A percentile compares a stretch with the other conserved stretches of the same genome.
Evolutionary conservation across 2,797 vertebrate genomes (phyloP).

Genomic region (Diplodus sargus): DNA sequence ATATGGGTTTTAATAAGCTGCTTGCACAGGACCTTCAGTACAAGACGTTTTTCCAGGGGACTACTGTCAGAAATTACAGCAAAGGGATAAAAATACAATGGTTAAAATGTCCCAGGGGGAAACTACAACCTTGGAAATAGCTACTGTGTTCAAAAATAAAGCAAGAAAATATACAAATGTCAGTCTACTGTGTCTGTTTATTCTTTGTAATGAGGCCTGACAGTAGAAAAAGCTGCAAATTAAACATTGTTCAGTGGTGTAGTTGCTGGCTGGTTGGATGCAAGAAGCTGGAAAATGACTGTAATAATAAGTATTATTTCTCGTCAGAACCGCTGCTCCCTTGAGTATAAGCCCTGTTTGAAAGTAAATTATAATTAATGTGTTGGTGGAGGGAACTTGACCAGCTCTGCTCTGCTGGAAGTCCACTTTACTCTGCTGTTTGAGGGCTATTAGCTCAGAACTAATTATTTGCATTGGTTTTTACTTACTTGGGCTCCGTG

Average conservation of each 20-base stretch:
- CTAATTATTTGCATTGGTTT: constrained; percentile 62
- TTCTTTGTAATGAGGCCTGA: constrained; percentile 24
- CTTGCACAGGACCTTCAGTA: no score
- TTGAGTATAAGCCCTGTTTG: constrained; percentile 7
- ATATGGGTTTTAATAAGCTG: no score
- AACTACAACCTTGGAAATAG: not conserved
- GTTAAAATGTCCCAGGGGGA: not conserved
- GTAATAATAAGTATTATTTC: constrained; percentile 23
- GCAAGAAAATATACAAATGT: constrained; percentile 10
- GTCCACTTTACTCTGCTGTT: constrained; percentile 31
- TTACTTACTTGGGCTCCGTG: constrained; percentile 27
- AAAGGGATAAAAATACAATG: no score
- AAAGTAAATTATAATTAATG: constrained; percentile 31
- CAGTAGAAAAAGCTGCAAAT: constrained; percentile 4
- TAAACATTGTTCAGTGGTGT: not conserved
- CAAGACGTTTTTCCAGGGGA: no score
- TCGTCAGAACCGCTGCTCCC: not conserved
- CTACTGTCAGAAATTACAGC: no score
- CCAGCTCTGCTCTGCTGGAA: constrained; percentile 1
- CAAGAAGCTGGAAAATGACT: constrained; percentile 22
- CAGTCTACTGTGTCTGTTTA: not conserved
- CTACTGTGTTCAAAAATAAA: not conserved
- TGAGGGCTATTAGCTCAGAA: constrained; percentile 50
- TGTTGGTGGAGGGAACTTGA: constrained; percentile 13
- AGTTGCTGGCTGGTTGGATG: constrained; percentile 23